These are phyloP conservation scores for Labrus mixtus DNA, from an alignment of 2,113 vertebrate genomes.

Conservation along the genomic window DNA sequence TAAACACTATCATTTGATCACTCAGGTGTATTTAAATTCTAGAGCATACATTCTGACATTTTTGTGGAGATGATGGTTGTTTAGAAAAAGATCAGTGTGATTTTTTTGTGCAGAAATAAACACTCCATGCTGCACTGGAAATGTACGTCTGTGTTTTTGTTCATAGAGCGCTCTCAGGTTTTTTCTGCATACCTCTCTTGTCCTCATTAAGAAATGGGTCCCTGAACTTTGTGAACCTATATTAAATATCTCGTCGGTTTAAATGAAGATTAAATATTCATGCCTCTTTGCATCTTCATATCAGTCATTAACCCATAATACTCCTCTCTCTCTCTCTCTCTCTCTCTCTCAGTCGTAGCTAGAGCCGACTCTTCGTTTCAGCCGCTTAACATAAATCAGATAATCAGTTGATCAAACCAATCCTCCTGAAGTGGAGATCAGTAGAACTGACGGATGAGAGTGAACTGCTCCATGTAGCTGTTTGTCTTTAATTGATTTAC, in stretches of 20 bases:
- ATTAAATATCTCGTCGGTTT: conserved; percentile 44
- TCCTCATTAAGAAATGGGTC: conserved; percentile 49
- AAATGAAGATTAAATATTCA: conserved; percentile 54
- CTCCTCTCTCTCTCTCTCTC: conserved; percentile 3
- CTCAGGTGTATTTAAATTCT: conserved; percentile 9
- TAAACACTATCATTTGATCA: conserved; percentile 66
- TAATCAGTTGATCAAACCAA: conserved; percentile 57
- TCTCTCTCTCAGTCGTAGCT: conserved; percentile 20
- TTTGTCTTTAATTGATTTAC: conserved; percentile 24
- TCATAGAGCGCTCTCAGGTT: conserved; percentile 23
- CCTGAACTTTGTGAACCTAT: conserved; percentile 44
- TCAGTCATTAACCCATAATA: conserved; percentile 8
- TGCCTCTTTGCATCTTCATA: conserved; percentile 30
- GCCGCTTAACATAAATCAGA: conserved; percentile 61
- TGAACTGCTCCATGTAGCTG: conserved; percentile 18
- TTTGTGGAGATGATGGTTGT: conserved; percentile 18
- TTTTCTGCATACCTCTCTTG: conserved; percentile 3
- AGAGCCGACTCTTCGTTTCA: conserved; percentile 48
- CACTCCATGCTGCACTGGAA: not conserved
- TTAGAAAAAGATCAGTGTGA: conserved; percentile 41
- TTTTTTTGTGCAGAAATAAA: conserved; percentile 36
- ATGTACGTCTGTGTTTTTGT: conserved; percentile 20
- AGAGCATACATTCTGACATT: not conserved
- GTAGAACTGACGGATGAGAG: conserved; percentile 27
- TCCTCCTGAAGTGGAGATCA: conserved; percentile 57